Evolutionary conservation across 2,113 vertebrate genomes (phyloP).

Genomic region (Ramphastos sulfuratus): DNA sequence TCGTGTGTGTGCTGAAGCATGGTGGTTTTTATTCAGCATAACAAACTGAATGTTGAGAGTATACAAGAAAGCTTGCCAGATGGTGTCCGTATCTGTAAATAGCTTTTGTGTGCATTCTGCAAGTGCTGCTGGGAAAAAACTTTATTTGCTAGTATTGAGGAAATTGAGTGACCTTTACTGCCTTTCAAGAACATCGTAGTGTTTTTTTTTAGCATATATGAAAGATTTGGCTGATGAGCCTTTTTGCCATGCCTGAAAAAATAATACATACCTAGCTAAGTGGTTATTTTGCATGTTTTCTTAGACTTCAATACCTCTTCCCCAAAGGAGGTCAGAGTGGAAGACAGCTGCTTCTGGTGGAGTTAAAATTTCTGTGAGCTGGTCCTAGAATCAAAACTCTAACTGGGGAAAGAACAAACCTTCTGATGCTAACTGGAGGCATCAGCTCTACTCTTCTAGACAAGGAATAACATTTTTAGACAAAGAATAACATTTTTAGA

Average conservation of each 20-base stretch:
- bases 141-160: not conserved
- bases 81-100: not conserved
- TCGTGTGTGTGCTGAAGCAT: not conserved
- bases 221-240: fast-evolving
- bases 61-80: not conserved
- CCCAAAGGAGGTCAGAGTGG: fast-evolving
- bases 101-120: not conserved
- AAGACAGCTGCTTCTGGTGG: not conserved
- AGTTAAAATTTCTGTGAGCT: not conserved
- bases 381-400: not conserved
- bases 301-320: not conserved
- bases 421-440: not conserved
- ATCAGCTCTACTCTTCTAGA: not conserved
- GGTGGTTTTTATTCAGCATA: not conserved
- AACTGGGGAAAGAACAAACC: fast-evolving
- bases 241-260: not conserved
- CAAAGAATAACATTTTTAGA: too few relatives aligned
- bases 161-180: not conserved
- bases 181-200: not conserved
- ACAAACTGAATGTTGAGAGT: not conserved
- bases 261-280: not conserved
- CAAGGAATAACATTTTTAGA: not conserved
- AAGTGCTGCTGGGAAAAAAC: not conserved
- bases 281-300: not conserved
- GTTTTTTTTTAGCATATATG: not conserved